These are phyloP conservation scores for Oncorhynchus tshawytscha DNA, from an alignment of 2,113 vertebrate species.

Conservation along the genomic window DNA sequence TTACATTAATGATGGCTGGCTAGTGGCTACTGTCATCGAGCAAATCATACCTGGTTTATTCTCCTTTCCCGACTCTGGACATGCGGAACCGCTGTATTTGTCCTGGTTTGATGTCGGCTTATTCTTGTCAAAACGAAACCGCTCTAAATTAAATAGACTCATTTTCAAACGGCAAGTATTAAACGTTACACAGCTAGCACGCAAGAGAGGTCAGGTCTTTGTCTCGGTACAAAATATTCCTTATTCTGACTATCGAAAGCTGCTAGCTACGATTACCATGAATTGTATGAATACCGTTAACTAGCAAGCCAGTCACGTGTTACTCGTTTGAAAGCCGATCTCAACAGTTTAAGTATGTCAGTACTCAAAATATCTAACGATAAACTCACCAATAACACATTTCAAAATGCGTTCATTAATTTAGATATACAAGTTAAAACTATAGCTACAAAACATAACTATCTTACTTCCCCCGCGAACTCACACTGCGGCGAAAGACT, in stretches of 20 bases:
- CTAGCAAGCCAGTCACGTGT: too few relatives aligned
- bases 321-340: too few relatives aligned
- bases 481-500: constrained; percentile 19
- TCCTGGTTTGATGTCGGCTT: constrained; percentile 21
- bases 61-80: constrained; percentile 73
- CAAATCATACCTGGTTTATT: constrained; percentile 66
- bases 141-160: constrained; percentile 82
- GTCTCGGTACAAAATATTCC: constrained; percentile 13
- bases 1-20: not conserved
- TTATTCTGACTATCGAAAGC: too few relatives aligned
- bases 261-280: too few relatives aligned
- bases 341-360: too few relatives aligned
- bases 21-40: not conserved
- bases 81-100: constrained; percentile 43
- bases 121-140: constrained; percentile 82
- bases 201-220: constrained; percentile 38
- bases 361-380: too few relatives aligned
- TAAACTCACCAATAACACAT: too few relatives aligned
- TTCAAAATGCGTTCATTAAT: too few relatives aligned
- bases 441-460: not conserved
- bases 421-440: too few relatives aligned
- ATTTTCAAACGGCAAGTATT: constrained; percentile 38
- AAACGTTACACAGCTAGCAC: not conserved
- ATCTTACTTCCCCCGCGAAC: constrained; percentile 63
- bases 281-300: too few relatives aligned